Evolutionary conservation across 2,113 vertebrate genomes (phyloP), one percentile per base, ranked within the genome.

Genomic region (Psettodes erumei): DNA sequence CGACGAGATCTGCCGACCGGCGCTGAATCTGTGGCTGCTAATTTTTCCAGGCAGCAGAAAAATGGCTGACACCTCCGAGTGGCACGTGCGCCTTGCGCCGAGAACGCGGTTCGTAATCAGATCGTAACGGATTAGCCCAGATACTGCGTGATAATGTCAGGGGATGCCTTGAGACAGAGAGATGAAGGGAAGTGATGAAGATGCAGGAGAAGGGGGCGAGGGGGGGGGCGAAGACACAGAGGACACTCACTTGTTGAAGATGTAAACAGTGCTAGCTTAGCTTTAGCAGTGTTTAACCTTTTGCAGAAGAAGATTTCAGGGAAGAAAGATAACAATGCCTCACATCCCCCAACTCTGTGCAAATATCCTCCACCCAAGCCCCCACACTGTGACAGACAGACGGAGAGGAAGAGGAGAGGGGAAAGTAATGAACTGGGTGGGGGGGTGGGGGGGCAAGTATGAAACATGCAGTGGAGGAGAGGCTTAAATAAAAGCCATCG

Each of bases 11-110:
- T n/a, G n/a, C n/a, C 93, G 94, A 95, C 86, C 93, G 94, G 93
- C 92, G 90, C 86, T 93, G 95, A 93, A 93, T 83, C 75, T 85
- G 84, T 91, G 92, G 92, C 93, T 92, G 94, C 91, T 96, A 94
- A 96, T 96, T 96, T n/a, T 95, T 93, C 60, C 91, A 95, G 92
- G 75, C 82, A 94, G 92, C 91, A 92, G 94, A 93, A 96, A 96
- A 96, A 95, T 86, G 92, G 89, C 93, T 93, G 89, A 94, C 95
- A 95, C 95, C 93, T 96, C 67, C 0, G 60, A 88, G 85, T 84
- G 85, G 84, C 87, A 88, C 68, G 12, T 80, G 81, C 71, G 82
- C 84, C 73, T 76, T 54, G 47, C 37, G 59, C 79, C 62, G 61
- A 79, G 74, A 80, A n/a, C 62, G 79, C 68, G 77, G 72, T 75